Evolutionary conservation across 2,888 invertebrate species (phyloP), one percentile per base, ranked within the genome.

Genomic region (Pteria penguin): DNA sequence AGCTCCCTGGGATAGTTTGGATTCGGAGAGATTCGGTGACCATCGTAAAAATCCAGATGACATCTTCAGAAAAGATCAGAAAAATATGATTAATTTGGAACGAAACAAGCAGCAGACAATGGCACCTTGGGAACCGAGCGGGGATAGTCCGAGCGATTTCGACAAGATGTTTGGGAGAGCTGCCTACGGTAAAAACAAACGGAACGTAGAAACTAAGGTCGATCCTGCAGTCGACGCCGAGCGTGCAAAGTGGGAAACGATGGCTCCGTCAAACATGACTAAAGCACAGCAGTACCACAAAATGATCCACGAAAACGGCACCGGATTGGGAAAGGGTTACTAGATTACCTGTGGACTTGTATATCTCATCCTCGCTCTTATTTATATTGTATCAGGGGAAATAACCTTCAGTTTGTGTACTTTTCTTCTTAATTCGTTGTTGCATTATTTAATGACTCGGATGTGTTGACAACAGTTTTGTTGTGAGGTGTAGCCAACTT

Each of bases 121-220:
- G 18, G 68, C 68, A 18, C 68, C 68, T 1, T 68, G 68, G 68
- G 68, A 68, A 33, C 33, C 68, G 11, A 27, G 14, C 3, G 2
- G 14, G 24, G 32, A 27, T 32, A 18, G 4, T 32, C 5, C 32
- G 4, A 68, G 33, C 31, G 68, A 68, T 57, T 57, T 68, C 5
- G 68, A 68, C 52, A 52, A 33, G 1, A 57, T 68, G 57, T 68
- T 68, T 68, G 68, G 68, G 33, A 68, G 57, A 33, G 57, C 68
- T n/a, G 68, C 68, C 18, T 68, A 57, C 57, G 4, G 29, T 27
- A 68, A 57, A 57, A 58, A 18, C 22, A 27, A 33, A n/a, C n/a
- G 26, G 24, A 55, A 14, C 0, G 57, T 22, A 33, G 55, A n/a
- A 24, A 68, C 8, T n/a, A 14, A 5, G 14, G 32, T 32, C 33